Evolutionary conservation across 1,140 invertebrate species (phyloP).

Genomic region (Pseudomyrmex dendroicus): DNA sequence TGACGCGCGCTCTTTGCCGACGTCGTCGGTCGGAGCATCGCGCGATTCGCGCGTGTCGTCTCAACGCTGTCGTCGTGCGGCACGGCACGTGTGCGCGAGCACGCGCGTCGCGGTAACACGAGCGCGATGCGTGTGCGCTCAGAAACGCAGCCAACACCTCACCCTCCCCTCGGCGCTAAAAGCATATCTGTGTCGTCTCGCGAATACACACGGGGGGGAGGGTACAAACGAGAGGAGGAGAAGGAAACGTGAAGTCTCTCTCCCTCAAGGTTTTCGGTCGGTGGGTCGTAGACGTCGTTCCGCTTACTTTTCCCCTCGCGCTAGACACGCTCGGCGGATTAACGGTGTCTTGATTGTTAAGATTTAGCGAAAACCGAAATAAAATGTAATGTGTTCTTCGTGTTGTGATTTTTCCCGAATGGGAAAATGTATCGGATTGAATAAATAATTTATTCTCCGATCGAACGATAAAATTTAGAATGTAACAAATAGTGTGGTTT

Average conservation of each 20-base stretch:
- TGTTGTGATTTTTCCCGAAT: background rate
- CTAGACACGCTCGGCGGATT: slow-evolving; percentile 5
- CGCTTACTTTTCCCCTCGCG: slow-evolving; percentile 36
- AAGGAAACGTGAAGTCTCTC: background rate
- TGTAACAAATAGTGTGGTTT: too few relatives aligned
- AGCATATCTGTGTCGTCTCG: slow-evolving; percentile 82
- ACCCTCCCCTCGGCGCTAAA: slow-evolving; percentile 77
- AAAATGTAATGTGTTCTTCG: background rate
- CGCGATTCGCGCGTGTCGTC: too few relatives aligned
- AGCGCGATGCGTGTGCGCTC: slow-evolving; percentile 74
- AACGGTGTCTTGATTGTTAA: background rate
- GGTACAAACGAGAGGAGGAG: slow-evolving; percentile 17
- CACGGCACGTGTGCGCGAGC: slow-evolving; percentile 57
- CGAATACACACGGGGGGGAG: slow-evolving; percentile 71
- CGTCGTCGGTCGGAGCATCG: background rate
- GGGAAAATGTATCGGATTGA: background rate
- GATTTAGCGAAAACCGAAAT: background rate
- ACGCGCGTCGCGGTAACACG: slow-evolving; percentile 63
- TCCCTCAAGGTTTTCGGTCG: slow-evolving; percentile 51
- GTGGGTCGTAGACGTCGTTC: slow-evolving; percentile 23
- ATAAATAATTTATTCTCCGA: too few relatives aligned
- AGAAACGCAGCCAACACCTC: slow-evolving; percentile 73
- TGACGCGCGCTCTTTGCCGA: too few relatives aligned
- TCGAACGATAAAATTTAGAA: too few relatives aligned
- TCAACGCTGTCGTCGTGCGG: background rate